Evolutionary conservation across 2,797 vertebrate genomes (phyloP).

Genomic region (Ficedula albicollis): DNA sequence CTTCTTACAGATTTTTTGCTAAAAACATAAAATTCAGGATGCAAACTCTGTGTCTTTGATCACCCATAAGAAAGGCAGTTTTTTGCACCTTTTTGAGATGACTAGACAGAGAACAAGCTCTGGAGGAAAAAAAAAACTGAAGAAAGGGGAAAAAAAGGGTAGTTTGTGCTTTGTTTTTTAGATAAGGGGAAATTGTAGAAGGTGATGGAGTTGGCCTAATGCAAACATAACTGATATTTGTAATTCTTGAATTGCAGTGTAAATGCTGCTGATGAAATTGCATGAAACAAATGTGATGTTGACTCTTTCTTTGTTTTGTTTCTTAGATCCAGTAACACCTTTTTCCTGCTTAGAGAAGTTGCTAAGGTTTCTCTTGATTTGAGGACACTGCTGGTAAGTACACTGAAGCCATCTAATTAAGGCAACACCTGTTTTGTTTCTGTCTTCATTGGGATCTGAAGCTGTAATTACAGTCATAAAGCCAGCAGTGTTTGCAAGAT

Average conservation of each 20-base stretch:
- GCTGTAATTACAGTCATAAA: background rate
- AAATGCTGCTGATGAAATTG: background rate
- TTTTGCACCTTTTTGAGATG: background rate
- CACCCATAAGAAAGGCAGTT: background rate
- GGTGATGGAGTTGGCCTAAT: background rate
- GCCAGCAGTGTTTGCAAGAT: background rate
- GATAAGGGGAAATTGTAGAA: background rate
- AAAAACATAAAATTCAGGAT: background rate
- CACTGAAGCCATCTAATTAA: background rate
- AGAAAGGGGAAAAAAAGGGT: too few relatives aligned
- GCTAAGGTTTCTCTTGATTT: background rate
- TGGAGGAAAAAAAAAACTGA: rapidly evolving
- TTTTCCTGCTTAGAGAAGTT: background rate
- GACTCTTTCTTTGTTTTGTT: background rate
- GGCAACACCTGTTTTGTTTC: background rate
- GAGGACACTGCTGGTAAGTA: conserved; percentile 2
- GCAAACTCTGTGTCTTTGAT: background rate
- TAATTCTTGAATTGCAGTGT: background rate
- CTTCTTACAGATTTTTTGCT: background rate
- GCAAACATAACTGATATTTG: background rate
- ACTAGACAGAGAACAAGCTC: background rate
- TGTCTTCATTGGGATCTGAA: background rate
- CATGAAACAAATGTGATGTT: background rate
- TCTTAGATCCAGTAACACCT: conserved; percentile 25
- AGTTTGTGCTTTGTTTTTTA: background rate